Percentiles rank a stretch among this genome's conserved stretches.
phyloP scores from a whole-genome alignment of 2,113 vertebrate species.

The Tenebrosternarchus preto region DNA sequence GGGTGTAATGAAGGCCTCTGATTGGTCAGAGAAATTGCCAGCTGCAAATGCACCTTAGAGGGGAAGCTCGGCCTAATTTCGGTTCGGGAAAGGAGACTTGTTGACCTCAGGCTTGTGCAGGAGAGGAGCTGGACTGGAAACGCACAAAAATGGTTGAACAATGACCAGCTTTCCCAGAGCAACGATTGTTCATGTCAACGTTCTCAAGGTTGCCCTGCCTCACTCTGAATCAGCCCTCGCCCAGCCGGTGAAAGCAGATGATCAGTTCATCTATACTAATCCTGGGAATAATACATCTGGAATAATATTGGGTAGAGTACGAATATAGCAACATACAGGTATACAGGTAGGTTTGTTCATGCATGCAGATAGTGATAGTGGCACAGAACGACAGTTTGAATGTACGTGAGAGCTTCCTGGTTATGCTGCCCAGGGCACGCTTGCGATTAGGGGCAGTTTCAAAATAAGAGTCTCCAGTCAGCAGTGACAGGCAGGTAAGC shows the following conservation, averaged over 20 bases:
- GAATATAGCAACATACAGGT: too few species aligned
- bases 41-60: constrained; percentile 31
- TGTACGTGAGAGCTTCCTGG: too few species aligned
- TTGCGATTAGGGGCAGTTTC: too few species aligned
- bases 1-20: constrained; percentile 49
- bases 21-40: constrained; percentile 57
- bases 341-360: too few species aligned
- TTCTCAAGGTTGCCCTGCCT: neutral
- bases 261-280: too few species aligned
- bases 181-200: neutral
- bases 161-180: neutral
- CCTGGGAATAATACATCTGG: too few species aligned
- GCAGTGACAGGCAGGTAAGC: neutral
- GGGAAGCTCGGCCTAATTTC: constrained; percentile 34
- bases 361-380: too few species aligned
- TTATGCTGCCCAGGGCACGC: too few species aligned
- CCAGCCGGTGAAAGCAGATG: too few species aligned
- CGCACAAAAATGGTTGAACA: constrained; percentile 1
- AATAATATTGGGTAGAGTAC: too few species aligned
- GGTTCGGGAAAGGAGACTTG: constrained; percentile 11
- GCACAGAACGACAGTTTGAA: too few species aligned
- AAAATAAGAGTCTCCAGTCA: neutral
- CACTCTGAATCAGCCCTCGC: neutral
- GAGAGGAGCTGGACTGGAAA: constrained; percentile 4
- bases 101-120: neutral